Conservation (phyloP, 2,888 invertebrate species). For the Trilocha varians region DNA sequence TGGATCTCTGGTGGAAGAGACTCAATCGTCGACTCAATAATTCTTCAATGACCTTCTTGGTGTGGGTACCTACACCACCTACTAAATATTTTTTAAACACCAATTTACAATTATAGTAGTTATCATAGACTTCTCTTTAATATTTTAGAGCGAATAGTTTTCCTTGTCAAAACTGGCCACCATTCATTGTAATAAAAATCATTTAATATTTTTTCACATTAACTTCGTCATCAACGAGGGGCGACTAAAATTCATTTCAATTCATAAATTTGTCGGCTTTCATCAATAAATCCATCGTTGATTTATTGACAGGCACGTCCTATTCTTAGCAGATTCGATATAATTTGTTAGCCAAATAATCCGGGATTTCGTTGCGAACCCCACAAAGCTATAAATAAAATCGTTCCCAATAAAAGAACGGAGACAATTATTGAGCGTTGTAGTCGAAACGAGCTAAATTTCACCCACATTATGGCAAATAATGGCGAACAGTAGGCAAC, state of each 20-base stretch:
- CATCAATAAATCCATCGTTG: slow-evolving; percentile 60
- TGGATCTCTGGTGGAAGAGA: no score
- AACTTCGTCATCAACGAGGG: not conserved
- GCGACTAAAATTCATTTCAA: not conserved
- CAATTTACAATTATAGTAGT: no score
- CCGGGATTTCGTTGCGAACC: slow-evolving; percentile 57
- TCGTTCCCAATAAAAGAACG: slow-evolving; percentile 50
- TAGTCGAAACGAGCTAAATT: slow-evolving; percentile 62
- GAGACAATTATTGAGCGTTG: slow-evolving; percentile 60
- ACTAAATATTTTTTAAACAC: no score
- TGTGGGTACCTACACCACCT: no score
- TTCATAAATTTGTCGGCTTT: slow-evolving; percentile 23
- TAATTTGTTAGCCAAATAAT: slow-evolving; percentile 74
- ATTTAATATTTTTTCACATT: no score
- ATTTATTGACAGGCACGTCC: slow-evolving; percentile 66
- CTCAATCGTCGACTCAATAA: no score
- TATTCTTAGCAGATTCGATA: slow-evolving; percentile 64
- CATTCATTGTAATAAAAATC: no score
- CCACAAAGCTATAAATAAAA: slow-evolving; percentile 38
- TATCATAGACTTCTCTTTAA: no score
- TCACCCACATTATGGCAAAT: slow-evolving; percentile 70
- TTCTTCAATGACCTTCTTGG: no score
- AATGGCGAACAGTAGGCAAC: slow-evolving; percentile 65
- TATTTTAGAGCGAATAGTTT: no score
- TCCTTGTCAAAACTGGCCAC: no score